A percentile compares a stretch with the other conserved stretches of the same genome.
These are phyloP conservation scores for Tapera naevia DNA, from an alignment of 2,797 vertebrate species.

Conservation along the genomic window DNA sequence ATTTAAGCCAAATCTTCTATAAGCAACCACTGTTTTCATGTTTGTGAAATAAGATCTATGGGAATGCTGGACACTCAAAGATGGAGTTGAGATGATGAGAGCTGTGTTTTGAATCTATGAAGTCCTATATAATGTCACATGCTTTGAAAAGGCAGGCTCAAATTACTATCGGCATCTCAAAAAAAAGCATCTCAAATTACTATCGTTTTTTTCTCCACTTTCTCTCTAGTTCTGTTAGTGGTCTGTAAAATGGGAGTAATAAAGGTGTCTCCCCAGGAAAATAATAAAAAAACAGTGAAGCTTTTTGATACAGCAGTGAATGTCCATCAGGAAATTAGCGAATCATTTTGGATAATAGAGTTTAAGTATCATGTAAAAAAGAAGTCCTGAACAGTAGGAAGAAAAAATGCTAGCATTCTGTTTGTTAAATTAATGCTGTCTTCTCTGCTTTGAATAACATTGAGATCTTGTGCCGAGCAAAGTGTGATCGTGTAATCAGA, in stretches of 20 bases:
- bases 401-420: background rate
- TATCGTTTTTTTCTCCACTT: background rate
- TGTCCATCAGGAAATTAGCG: background rate
- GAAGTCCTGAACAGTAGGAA: background rate
- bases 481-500: background rate
- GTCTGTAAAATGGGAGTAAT: background rate
- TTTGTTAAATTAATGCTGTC: background rate
- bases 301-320: background rate
- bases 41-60: background rate
- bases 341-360: background rate
- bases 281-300: background rate
- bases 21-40: background rate
- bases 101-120: background rate
- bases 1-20: background rate
- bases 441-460: background rate
- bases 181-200: background rate
- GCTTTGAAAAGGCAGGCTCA: background rate
- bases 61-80: background rate
- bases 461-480: background rate
- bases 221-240: background rate
- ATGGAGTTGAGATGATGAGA: background rate
- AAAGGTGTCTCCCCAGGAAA: background rate
- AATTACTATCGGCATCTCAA: too few species aligned
- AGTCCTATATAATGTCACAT: background rate
- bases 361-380: background rate